Evolutionary conservation across 2,888 invertebrate species (phyloP), one percentile per base, ranked within the genome.

Genomic region (Lobophora halterata): DNA sequence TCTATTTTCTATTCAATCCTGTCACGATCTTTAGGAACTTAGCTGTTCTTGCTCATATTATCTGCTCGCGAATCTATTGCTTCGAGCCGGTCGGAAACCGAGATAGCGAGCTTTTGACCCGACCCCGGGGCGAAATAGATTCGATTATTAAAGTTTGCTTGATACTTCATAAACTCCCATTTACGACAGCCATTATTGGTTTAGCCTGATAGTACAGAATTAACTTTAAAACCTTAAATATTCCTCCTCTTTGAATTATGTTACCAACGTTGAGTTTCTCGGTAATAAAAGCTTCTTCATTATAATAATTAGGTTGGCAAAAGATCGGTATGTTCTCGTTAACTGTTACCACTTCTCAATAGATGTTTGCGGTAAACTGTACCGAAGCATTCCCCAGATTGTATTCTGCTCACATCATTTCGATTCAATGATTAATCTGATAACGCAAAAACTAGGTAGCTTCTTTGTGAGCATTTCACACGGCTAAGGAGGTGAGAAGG

Each of bases 401-500:
- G 21, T 40, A 29, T 34, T 51, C 55, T 45, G 53, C 58, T 64
- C 64, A 64, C 63, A 65, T 53, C 55, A 58, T 65, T 67, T 55
- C 59, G 60, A 59, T 68, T 57, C 60, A 65, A 63, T 65, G 59
- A 68, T 58, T 58, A 56, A 70, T 73, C 69, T 60, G 71, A 73
- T 71, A 67, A 58, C 39, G 59, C 60, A 72, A 71, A 75, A 73
- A 64, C 45, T 46, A 55, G n/a, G n/a, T n/a, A n/a, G 59, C 65
- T 70, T 71, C 66, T 71, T 54, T 53, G 58, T 55, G 56, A 46
- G 52, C 54, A 61, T 63, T 74, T 78, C 83, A 71, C 83, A 85
- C 81, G 78, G 61, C 52, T 55, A 51, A 58, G 25, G 28, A 71
- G 67, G 68, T 75, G 79, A 74, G 74, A 79, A 75, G 61, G 66